These are phyloP conservation scores for Trachymyrmex septentrionalis DNA, from an alignment of 1,140 invertebrate species.

Conservation along the genomic window DNA sequence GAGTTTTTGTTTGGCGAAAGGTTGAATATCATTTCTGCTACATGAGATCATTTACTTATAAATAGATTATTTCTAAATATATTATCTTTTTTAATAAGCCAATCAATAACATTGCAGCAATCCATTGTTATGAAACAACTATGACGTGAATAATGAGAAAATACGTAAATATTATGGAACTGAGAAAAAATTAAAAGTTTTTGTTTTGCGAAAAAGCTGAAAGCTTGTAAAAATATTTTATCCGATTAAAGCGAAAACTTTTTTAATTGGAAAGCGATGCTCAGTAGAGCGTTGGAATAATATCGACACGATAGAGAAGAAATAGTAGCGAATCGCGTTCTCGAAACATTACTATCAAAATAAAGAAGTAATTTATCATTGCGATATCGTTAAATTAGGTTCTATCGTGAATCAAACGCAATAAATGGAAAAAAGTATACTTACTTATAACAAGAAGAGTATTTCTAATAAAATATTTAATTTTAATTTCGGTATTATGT, in stretches of 20 bases:
- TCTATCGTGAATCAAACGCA: constrained; percentile 30
- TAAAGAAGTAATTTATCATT: constrained; percentile 43
- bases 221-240: constrained; percentile 49
- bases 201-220: constrained; percentile 1
- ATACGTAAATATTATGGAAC: not conserved
- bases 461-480: constrained; percentile 25
- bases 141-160: constrained; percentile 11
- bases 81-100: not conserved
- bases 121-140: not conserved
- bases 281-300: constrained; percentile 29
- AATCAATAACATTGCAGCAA: constrained; percentile 24
- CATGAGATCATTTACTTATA: no score
- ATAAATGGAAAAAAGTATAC: not conserved
- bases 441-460: not conserved
- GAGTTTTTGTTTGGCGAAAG: no score
- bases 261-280: constrained; percentile 55
- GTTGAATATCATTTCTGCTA: no score
- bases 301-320: constrained; percentile 37
- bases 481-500: constrained; percentile 9
- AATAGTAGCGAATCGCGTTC: not conserved
- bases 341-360: constrained; percentile 45
- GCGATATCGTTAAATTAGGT: constrained; percentile 33
- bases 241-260: constrained; percentile 47
- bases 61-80: constrained; percentile 3
- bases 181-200: constrained; percentile 37